Base-by-base conservation (phyloP, 2,113 vertebrate species). In the Forbesichthys papilliferus region DNA sequence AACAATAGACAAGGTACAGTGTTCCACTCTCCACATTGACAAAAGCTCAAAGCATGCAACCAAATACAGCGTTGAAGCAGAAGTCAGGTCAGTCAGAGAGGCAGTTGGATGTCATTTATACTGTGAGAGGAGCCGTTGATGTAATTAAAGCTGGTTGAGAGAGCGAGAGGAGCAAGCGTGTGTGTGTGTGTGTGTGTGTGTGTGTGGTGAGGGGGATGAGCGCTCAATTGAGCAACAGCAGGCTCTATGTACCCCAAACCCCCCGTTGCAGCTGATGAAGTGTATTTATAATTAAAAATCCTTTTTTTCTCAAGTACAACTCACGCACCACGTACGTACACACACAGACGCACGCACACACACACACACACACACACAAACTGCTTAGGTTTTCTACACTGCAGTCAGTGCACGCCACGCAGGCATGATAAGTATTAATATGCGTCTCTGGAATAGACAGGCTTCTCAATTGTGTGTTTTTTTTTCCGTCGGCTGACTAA, bases 381-480 rank as follows among this genome's bases (percentile, higher is more conserved):
- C 64, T 57, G 66, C 68, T 84, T 61, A 48, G 68, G 62, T 72
- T 80, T 85, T 61, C 48, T 66, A 62, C 13, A 47, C 72, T 66
- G 13, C 64, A 82, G 27, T 75, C 73, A 55, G 57, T 61, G 72
- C 83, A 76, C 7, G 7, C 4, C 82, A 81, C 53, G 60, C 55
- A 64, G 52, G 64, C 79, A 83, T 76, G 78, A 88, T 87, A 83
- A 77, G 76, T 79, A 79, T 81, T 89, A 78, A 86, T 86, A 77
- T 75, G 86, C 88, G 88, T 92, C 88, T 86, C 55, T 55, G 27
- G 64, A 78, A 85, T 71, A 77, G 86, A 89, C 85, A 42, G 76
- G 85, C 84, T 81, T 72, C 86, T 88, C 82, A 78, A 65, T 81
- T 80, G 81, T 80, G 81, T 63, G 83, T 85, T 79, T 69, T 85